Conservation (phyloP, 2,113 vertebrate species). For the Zosterops borbonicus region DNA sequence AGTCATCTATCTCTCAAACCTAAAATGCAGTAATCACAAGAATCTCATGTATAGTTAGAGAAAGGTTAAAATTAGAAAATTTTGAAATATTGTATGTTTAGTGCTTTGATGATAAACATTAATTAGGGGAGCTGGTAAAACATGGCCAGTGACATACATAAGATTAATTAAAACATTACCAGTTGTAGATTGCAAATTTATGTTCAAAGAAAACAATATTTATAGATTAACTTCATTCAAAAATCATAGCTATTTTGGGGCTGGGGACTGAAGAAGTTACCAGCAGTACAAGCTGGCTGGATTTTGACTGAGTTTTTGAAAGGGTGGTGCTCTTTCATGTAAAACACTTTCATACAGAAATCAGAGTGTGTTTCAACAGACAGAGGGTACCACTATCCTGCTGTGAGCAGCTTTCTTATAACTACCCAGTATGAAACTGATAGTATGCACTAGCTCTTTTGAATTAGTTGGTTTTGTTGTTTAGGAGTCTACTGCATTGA, state of each 20-base stretch:
- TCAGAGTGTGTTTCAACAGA: not conserved
- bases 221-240: not conserved
- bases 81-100: not conserved
- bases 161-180: not conserved
- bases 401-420: not conserved
- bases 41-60: not conserved
- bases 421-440: not conserved
- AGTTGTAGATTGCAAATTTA: not conserved
- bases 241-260: not conserved
- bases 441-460: not conserved
- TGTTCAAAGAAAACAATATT: not conserved
- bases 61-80: not conserved
- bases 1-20: not conserved
- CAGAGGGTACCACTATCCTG: not conserved
- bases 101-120: not conserved
- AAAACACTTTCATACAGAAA: not conserved
- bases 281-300: not conserved
- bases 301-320: not conserved
- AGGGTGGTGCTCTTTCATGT: not conserved
- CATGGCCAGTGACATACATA: not conserved
- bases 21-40: not conserved
- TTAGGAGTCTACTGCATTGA: not conserved
- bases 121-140: not conserved
- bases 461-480: not conserved
- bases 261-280: not conserved